These are phyloP conservation scores for Eupithecia vulgata DNA, from an alignment of 2,888 invertebrate genomes.

Conservation along the genomic window DNA sequence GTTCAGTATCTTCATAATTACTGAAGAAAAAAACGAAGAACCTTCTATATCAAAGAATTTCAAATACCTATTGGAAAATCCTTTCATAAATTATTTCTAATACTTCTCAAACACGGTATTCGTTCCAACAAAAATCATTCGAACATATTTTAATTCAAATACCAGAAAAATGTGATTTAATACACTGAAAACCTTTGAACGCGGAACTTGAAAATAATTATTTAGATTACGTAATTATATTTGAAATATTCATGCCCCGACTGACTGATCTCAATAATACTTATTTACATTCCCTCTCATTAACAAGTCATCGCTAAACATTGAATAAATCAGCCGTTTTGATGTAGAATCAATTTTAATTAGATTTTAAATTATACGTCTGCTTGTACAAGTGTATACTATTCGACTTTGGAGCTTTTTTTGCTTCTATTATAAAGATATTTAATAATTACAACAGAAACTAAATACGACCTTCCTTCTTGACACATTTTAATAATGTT, in stretches of 20 bases:
- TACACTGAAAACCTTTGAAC: conserved; percentile 30
- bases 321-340: background rate
- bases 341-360: background rate
- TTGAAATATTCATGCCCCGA: conserved; percentile 29
- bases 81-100: background rate
- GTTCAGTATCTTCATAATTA: background rate
- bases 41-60: background rate
- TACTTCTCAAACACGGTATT: background rate
- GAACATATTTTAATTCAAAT: background rate
- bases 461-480: too few species aligned
- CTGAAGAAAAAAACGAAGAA: background rate
- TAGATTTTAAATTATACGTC: background rate
- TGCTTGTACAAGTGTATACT: too few species aligned
- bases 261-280: conserved; percentile 26
- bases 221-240: conserved; percentile 32
- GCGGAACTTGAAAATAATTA: conserved; percentile 27
- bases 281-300: conserved; percentile 27
- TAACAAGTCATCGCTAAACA: conserved; percentile 12
- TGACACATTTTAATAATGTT: too few species aligned
- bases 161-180: conserved; percentile 23
- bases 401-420: background rate
- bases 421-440: background rate
- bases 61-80: background rate
- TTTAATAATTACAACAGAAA: background rate
- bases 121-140: background rate